Conservation (phyloP, 2,113 vertebrate genomes). For the Gymnarchus niloticus region DNA sequence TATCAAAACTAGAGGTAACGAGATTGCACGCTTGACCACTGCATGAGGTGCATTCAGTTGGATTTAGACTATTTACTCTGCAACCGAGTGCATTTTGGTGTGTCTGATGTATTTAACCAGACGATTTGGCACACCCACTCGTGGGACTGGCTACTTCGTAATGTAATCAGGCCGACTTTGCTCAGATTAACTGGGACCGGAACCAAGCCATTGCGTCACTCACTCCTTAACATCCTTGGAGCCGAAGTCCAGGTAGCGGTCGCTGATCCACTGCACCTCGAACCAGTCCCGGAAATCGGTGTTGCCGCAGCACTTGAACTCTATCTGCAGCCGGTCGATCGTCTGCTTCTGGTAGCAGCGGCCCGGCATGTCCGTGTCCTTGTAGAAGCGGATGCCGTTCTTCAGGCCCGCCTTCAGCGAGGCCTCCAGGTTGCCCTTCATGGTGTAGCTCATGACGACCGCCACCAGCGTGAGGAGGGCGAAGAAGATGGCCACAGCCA, state of each 20-base stretch:
- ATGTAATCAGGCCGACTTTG: not conserved
- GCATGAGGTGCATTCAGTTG: not conserved
- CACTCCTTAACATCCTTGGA: slow-evolving; percentile 74
- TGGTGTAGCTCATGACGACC: slow-evolving; percentile 65
- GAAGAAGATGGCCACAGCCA: slow-evolving; percentile 58
- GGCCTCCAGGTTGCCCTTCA: slow-evolving; percentile 66
- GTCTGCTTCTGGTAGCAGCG: slow-evolving; percentile 75
- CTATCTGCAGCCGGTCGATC: slow-evolving; percentile 74
- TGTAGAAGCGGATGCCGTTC: slow-evolving; percentile 73
- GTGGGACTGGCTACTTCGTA: not conserved
- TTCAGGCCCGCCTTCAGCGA: slow-evolving; percentile 69
- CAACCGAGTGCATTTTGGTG: not conserved
- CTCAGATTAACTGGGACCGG: not conserved
- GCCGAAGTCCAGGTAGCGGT: slow-evolving; percentile 72
- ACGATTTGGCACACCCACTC: not conserved
- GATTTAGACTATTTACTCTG: not conserved
- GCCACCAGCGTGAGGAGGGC: slow-evolving; percentile 62
- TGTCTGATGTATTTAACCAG: not conserved
- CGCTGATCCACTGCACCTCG: slow-evolving; percentile 77
- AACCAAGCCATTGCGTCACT: slow-evolving; percentile 37
- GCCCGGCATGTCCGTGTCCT: slow-evolving; percentile 74
- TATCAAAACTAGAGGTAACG: not conserved
- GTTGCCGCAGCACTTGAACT: slow-evolving; percentile 74
- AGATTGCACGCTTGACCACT: not conserved
- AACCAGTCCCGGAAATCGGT: slow-evolving; percentile 75